Evolutionary conservation across 2,797 vertebrate genomes (phyloP), one percentile per base, ranked within the genome.

Genomic region (Protosalanx chinensis): DNA sequence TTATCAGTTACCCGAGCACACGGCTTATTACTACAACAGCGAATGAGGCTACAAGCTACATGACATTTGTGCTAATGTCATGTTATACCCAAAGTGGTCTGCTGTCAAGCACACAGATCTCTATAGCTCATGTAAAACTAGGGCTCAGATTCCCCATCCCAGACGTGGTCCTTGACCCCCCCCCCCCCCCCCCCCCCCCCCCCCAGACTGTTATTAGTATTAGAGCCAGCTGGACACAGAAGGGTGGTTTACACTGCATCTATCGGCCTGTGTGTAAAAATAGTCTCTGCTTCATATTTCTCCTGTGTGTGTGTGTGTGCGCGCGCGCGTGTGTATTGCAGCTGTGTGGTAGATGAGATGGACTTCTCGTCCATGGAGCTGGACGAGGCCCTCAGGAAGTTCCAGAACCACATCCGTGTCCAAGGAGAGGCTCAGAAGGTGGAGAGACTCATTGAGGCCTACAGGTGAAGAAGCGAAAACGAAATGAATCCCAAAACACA

Each of bases 381-480:
- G 85, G 97, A 98, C 68, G 96, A 99, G 88, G 97, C 97, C 37
- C 95, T 99, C 84, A 91, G 97, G 85, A 98, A 98, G 88, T 99
- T 99, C 90, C 97, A 99, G 91, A 96, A 96, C 56, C 97, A 99
- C 84, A 98, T 99, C 80, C 95, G 97, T 70, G 96, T 99, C 67
- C 97, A 99, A 84, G 97, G 97, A 20, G 97, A 98, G 82, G 97
- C 97, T 1, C 97, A 99, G 91, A 99, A 98, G 81, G 97, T 99
- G 79, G 97, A 99, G 85, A 88, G 97, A 32, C 95, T 98, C 72
- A 97, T 99, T 27, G 97, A 99, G 84, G 97, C 97, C 10, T 99
- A 96, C 86, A 99, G 97, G 97, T 98, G 49, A 66, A 79, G 33
- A 7, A 35, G 63, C 16, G 30, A 57, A 4, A 20, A 46, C 41